Conservation (phyloP, 2,888 invertebrate genomes). For the Netelia inedita region DNA sequence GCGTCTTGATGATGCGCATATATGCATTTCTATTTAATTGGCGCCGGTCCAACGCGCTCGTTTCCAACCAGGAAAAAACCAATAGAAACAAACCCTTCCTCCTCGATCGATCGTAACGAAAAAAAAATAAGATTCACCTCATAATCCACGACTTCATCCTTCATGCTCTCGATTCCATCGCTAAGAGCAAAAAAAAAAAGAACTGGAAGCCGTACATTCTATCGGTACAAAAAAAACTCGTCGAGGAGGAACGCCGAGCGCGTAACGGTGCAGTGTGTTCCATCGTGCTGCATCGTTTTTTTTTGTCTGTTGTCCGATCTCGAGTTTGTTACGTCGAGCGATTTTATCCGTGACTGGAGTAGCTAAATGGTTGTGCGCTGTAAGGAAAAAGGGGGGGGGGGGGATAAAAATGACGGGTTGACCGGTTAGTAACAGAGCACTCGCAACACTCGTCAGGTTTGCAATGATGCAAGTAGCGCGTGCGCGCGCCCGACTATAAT, state of each 20-base stretch:
- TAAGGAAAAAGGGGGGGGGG: background rate
- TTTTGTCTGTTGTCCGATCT: constrained; percentile 19
- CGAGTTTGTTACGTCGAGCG: constrained; percentile 57
- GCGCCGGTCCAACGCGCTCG: constrained; percentile 5
- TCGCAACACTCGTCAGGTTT: constrained; percentile 18
- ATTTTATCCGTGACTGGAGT: constrained; percentile 65
- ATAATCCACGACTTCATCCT: background rate
- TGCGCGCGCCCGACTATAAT: constrained; percentile 50
- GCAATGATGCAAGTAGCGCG: constrained; percentile 61
- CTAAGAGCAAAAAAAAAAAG: background rate
- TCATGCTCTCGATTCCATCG: background rate
- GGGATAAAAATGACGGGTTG: constrained; percentile 59
- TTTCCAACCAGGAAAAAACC: constrained; percentile 26
- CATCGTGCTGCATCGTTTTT: constrained; percentile 21
- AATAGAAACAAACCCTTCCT: constrained; percentile 15
- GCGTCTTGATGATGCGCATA: constrained; percentile 33
- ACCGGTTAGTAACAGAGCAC: constrained; percentile 62
- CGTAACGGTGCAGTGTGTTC: constrained; percentile 48
- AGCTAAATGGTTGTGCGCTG: constrained; percentile 45
- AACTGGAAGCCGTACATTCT: background rate
- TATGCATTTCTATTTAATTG: constrained; percentile 62
- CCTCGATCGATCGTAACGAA: too few relatives aligned
- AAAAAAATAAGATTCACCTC: too few relatives aligned
- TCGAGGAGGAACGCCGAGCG: constrained; percentile 14
- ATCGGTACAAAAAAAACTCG: background rate